Evolutionary conservation across 2,113 vertebrate species (phyloP), one percentile per base, ranked within the genome.

Genomic region (Vombatus ursinus): DNA sequence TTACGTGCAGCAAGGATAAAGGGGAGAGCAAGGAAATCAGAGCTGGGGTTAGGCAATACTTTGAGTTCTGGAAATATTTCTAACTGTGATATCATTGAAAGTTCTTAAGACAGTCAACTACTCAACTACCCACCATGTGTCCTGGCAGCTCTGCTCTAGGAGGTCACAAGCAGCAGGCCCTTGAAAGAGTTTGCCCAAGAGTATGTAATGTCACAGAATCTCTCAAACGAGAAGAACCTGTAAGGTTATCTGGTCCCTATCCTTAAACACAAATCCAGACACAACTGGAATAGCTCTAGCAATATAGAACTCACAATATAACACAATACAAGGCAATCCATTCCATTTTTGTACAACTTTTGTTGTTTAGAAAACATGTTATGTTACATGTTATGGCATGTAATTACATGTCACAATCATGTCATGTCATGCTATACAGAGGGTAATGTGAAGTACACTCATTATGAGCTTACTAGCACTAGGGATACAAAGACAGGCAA

Each of bases 11-110:
- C 26, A 51, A 37, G 50, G 89, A 51, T n/a, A 12, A 84, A 48
- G 31, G 14, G 31, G 31, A 68, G 4, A 61, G 14, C 25, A 68
- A 94, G 28, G 57, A 89, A 68, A 68, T 68, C 95, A 47, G 47
- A 96, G 92, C 5, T 89, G 24, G 2, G 10, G 3, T 9, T 68
- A 8, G 61, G 90, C 6, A 90, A 48, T 22, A 84, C 68, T 94
- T 57, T 28, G 12, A 84, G 31, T 31, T 95, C 96, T 93, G 53
- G 28, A 31, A 95, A 93, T 92, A 91, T 93, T 90, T 23, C 90
- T n/a, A 52, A 57, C 89, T 89, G 14, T 24, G 91, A 48, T 16
- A 93, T 31, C 44, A 49, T 8, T 93, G 52, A 93, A 84, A 44
- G 68, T 84, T 84, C 77, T 96, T 11, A 48, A 91, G 28, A 53